Evolutionary conservation across 2,888 invertebrate genomes (phyloP), one percentile per base, ranked within the genome.

Genomic region (Lasioglossum calceatum): DNA sequence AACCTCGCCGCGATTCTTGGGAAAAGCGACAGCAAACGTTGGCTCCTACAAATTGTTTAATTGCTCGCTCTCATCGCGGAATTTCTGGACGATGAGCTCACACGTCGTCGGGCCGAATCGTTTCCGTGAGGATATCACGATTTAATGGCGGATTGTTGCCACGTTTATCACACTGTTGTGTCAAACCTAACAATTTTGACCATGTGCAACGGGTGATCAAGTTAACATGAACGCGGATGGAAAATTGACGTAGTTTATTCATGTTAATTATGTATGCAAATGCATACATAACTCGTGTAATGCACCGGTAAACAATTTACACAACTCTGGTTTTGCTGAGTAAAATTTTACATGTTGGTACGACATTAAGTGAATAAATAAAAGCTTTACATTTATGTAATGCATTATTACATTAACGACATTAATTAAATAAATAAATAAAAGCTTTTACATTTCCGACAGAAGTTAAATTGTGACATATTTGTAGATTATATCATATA

Each of bases 1-100:
- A 88, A 89, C 89, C 89, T 85, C 86, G 77, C 77, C 50, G 86
- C 84, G 87, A 85, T 91, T 91, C 88, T 76, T 75, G 80, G 73
- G 88, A 91, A 89, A 88, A 89, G 88, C 88, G 79, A 64, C 89
- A 71, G 77, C 87, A 86, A 91, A 87, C 83, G 89, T 89, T 79
- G 77, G 75, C 83, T 88, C 75, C 75, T 88, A 89, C 92, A 92
- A 93, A 93, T 93, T 93, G 92, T 93, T 93, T 93, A 93, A 93
- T 93, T 93, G 91, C 90, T 82, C 73, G 81, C 75, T 86, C 80
- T 87, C 89, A 87, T 77, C 84, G 84, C 81, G 82, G 91, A 91
- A 91, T 92, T 90, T 91, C 89, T 91, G 86, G 83, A 88, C 92
- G 91, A 92, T 92, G 92, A 92, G 87, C 84, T 92, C 92, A 92